These are phyloP conservation scores for Actias luna DNA, from an alignment of 2,888 invertebrate genomes.

Conservation along the genomic window DNA sequence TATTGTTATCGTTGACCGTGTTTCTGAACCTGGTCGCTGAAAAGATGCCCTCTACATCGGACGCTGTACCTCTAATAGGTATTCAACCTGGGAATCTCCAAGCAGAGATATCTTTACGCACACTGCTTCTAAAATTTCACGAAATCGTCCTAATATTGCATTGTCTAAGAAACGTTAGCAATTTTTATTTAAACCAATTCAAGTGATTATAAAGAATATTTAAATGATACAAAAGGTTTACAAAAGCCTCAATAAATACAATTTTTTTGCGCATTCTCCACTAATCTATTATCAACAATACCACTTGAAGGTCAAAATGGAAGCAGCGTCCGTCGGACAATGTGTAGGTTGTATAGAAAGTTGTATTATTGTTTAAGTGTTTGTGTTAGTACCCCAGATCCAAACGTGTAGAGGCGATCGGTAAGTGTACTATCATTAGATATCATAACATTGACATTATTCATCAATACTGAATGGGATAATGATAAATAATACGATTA, in stretches of 20 bases:
- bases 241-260: background rate
- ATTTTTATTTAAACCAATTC: background rate
- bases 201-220: background rate
- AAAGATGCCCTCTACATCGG: slow-evolving; percentile 95
- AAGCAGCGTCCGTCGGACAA: slow-evolving; percentile 52
- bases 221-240: background rate
- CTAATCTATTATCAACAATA: slow-evolving; percentile 29
- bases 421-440: slow-evolving; percentile 50
- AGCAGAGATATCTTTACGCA: slow-evolving; percentile 25
- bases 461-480: slow-evolving; percentile 21
- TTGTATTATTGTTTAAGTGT: slow-evolving; percentile 54
- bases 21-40: slow-evolving; percentile 98
- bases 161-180: background rate
- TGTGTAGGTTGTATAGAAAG: slow-evolving; percentile 58
- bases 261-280: too few species aligned
- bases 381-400: slow-evolving; percentile 40
- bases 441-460: slow-evolving; percentile 38
- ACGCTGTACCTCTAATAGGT: slow-evolving; percentile 92
- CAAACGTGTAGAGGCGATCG: slow-evolving; percentile 30
- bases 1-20: slow-evolving; percentile 98
- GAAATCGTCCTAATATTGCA: background rate
- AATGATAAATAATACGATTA: slow-evolving; percentile 22
- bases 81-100: slow-evolving; percentile 48
- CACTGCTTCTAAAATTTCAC: slow-evolving; percentile 36
- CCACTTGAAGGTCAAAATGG: slow-evolving; percentile 45